phyloP scores from a whole-genome alignment of 2,888 invertebrate species.

The Drosophila neoperkinsi region DNA sequence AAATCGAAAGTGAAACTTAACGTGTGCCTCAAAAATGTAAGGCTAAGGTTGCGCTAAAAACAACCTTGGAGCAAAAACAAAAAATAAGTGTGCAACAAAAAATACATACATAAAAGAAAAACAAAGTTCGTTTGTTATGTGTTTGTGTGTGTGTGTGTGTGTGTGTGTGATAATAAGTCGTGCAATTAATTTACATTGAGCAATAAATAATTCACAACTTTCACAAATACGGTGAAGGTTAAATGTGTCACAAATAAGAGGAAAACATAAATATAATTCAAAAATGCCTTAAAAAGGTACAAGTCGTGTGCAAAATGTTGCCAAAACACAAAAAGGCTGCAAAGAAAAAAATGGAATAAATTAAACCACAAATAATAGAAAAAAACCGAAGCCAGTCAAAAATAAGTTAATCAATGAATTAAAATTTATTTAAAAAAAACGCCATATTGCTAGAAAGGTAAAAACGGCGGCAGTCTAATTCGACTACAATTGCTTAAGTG shows the following conservation, averaged over 20 bases:
- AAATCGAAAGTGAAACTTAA: constrained; percentile 49
- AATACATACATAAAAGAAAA: constrained; percentile 19
- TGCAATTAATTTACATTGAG: constrained; percentile 54
- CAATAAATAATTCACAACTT: constrained; percentile 54
- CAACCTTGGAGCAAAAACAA: constrained; percentile 62
- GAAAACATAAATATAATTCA: constrained; percentile 13
- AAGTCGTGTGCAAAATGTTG: constrained; percentile 15
- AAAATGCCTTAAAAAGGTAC: constrained; percentile 30
- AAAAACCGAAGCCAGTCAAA: neutral
- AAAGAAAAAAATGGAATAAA: constrained; percentile 15
- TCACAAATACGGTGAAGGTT: constrained; percentile 39
- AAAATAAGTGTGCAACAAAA: constrained; percentile 21
- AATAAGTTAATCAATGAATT: neutral
- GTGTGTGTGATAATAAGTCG: constrained; percentile 23
- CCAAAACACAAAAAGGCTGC: neutral
- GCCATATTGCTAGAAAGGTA: constrained; percentile 14
- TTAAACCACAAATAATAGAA: neutral
- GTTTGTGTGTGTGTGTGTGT: constrained; percentile 17
- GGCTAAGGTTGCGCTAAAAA: constrained; percentile 60
- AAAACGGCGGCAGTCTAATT: neutral
- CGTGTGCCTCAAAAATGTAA: constrained; percentile 42
- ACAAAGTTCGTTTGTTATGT: constrained; percentile 7
- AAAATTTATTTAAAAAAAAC: neutral
- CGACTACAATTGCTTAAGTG: neutral
- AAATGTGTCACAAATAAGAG: constrained; percentile 35